phyloP scores from a whole-genome alignment of 2,113 vertebrate genomes.

The Varanus komodoensis region DNA sequence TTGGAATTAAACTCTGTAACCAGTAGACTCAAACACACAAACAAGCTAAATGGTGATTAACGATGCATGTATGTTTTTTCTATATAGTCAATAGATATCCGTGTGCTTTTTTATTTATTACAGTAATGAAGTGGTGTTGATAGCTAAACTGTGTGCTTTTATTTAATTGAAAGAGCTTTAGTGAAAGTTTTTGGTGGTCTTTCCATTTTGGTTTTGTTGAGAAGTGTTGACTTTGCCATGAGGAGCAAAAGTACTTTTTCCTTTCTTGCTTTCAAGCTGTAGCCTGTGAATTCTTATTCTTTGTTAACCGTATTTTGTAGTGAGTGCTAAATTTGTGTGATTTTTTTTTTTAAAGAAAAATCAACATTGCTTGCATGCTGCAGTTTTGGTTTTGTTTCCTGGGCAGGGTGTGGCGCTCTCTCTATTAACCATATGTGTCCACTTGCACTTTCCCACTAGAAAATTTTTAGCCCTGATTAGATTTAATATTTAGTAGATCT shows the following conservation, averaged over 20 bases:
- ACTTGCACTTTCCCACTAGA: conserved; percentile 77
- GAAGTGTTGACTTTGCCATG: conserved; percentile 90
- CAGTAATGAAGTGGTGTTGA: conserved; percentile 99
- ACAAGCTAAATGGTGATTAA: conserved; percentile 99
- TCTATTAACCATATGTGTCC: conserved; percentile 80
- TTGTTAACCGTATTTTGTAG: conserved; percentile 85
- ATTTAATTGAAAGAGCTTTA: conserved; percentile 89
- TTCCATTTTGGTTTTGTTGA: conserved; percentile 86
- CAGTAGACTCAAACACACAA: conserved; percentile 96
- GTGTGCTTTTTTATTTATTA: conserved; percentile 91
- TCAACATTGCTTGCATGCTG: conserved; percentile 86
- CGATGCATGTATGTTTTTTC: conserved; percentile 97
- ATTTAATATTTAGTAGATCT: conserved; percentile 54
- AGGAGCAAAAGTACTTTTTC: conserved; percentile 83
- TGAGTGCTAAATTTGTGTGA: conserved; percentile 90
- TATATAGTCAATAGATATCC: conserved; percentile 93
- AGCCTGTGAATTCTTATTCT: conserved; percentile 83
- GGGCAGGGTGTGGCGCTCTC: conserved; percentile 76
- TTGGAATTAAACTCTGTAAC: conserved; percentile 95
- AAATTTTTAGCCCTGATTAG: conserved; percentile 34
- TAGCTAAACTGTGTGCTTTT: conserved; percentile 99
- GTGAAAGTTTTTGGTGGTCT: conserved; percentile 83
- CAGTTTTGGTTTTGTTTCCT: conserved; percentile 75
- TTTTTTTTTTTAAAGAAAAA: conserved; percentile 76
- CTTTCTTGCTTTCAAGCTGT: conserved; percentile 85